Evolutionary conservation across 2,888 invertebrate genomes (phyloP), one percentile per base, ranked within the genome.

Genomic region (Allophyes oxyacanthae): DNA sequence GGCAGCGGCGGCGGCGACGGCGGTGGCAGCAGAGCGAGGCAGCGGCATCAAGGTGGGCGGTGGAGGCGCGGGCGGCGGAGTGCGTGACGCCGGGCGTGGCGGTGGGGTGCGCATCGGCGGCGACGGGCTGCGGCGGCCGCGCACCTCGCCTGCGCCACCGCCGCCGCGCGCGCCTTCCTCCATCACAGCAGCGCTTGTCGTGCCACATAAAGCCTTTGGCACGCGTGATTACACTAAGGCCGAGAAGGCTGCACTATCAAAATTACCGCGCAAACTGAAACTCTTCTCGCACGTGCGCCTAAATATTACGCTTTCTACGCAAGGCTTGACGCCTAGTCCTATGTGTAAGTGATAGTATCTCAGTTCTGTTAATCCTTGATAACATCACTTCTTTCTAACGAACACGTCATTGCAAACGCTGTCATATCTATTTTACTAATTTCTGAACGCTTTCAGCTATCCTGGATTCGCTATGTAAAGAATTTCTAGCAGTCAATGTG

Each of bases 401-500:
- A 7, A 42, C 41, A 30, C 41, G 43, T 50, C 55, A 52, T 60
- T 64, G 60, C 33, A 49, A 56, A 54, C 49, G 49, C 53, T 65
- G 57, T 66, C 60, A 59, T 55, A 42, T 48, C 46, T 66, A 62
- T 62, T 62, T 72, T 74, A 78, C 79, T 75, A 79, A 71, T 73
- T 76, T 84, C 81, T 82, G 72, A 80, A 77, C 87, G 84, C 84
- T 92, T 93, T 90, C 96, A 98, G 98, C 97, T 75, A 98, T 98
- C 85, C 95, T 98, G 82, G 96, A 97, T 88, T 97, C 97, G 59
- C 94, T 98, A 73, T 98, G 98, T 94, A 96, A 97, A 90, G 97
- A 98, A 91, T 98, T 98, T 93, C 95, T 98, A 67, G 96, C 97
- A 77, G 96, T 96, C 79, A 98, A 98, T 94, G 98, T 98, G 66